Percentiles rank a stretch among this genome's conserved stretches.
These are phyloP conservation scores for Polydrusus cervinus DNA, from an alignment of 2,888 invertebrate genomes.

Conservation along the genomic window DNA sequence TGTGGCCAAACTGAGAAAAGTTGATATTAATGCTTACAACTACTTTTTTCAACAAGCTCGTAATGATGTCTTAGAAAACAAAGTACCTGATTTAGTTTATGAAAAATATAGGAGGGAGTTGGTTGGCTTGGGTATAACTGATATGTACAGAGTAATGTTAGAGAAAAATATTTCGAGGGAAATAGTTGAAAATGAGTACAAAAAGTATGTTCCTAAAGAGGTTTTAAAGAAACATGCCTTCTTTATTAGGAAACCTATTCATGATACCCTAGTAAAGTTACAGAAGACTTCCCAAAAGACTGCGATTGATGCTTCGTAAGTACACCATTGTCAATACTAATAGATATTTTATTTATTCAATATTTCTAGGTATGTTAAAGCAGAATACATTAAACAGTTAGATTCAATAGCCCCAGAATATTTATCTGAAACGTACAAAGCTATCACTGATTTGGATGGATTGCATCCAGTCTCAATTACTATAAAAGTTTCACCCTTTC, in stretches of 20 bases:
- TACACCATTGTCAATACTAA: conserved; percentile 28
- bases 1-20: conserved; percentile 76
- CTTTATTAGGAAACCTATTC: conserved; percentile 85
- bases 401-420: conserved; percentile 89
- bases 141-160: conserved; percentile 89
- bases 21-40: conserved; percentile 86
- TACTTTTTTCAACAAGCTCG: conserved; percentile 91
- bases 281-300: conserved; percentile 68
- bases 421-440: conserved; percentile 83
- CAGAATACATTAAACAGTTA: conserved; percentile 86
- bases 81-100: conserved; percentile 86
- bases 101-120: conserved; percentile 85
- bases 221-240: conserved; percentile 83
- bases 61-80: conserved; percentile 85
- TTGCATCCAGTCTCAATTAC: conserved; percentile 78
- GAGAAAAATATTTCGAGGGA: conserved; percentile 81
- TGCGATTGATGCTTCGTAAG: conserved; percentile 78
- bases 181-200: conserved; percentile 84
- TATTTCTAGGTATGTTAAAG: conserved; percentile 78
- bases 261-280: conserved; percentile 77
- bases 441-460: conserved; percentile 80
- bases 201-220: conserved; percentile 88
- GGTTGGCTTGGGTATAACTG: conserved; percentile 88
- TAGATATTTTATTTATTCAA: background rate
- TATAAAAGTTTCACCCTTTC: conserved; percentile 79